These are phyloP conservation scores for Rosalia funebris DNA, from an alignment of 2,888 invertebrate genomes.

Conservation along the genomic window DNA sequence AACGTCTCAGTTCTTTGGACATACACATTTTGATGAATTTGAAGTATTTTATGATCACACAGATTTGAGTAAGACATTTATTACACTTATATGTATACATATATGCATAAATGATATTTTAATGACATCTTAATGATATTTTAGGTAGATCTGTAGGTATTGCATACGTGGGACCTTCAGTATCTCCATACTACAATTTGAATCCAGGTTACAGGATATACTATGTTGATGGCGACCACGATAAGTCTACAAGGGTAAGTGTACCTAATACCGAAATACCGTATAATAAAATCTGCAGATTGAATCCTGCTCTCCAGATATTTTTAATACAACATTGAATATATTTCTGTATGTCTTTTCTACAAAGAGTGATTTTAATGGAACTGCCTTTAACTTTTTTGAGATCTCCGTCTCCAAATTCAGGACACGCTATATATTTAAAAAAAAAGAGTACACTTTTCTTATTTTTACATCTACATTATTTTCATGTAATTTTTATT, in stretches of 20 bases:
- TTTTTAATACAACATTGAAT: too few species aligned
- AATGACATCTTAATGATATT: slow-evolving; percentile 15
- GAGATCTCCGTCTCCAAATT: too few species aligned
- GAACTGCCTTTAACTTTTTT: too few species aligned
- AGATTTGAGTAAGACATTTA: slow-evolving; percentile 74
- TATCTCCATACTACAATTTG: slow-evolving; percentile 90
- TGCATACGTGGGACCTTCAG: slow-evolving; percentile 93
- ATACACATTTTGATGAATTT: slow-evolving; percentile 94
- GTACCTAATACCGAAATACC: too few species aligned
- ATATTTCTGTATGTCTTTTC: too few species aligned
- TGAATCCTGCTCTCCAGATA: too few species aligned
- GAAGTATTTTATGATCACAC: slow-evolving; percentile 91
- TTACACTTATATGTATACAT: not conserved
- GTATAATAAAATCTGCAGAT: too few species aligned
- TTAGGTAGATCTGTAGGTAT: slow-evolving; percentile 82
- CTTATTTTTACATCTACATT: too few species aligned
- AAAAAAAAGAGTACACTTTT: too few species aligned
- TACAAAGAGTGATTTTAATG: too few species aligned
- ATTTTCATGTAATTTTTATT: too few species aligned
- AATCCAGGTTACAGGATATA: slow-evolving; percentile 97
- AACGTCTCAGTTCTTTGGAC: slow-evolving; percentile 91
- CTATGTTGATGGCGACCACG: slow-evolving; percentile 92
- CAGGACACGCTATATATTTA: too few species aligned
- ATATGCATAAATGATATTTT: not conserved
- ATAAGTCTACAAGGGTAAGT: slow-evolving; percentile 80